Conservation (phyloP, 2,797 vertebrate genomes). For the Schizopygopsis malacanthus region DNA sequence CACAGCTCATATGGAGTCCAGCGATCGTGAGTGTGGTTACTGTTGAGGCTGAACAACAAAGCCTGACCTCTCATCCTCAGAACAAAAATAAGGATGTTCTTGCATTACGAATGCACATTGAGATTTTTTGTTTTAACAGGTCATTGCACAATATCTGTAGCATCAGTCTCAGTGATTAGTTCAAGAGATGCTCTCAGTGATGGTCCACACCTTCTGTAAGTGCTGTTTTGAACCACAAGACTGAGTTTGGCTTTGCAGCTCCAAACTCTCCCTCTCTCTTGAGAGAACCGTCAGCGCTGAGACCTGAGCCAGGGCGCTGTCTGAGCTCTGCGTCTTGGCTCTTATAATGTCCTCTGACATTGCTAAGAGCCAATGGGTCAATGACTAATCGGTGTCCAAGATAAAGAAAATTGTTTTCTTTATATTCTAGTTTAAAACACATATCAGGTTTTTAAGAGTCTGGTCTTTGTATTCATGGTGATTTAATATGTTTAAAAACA, state of each 20-base stretch:
- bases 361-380: background rate
- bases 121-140: background rate
- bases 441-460: background rate
- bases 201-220: constrained; percentile 34
- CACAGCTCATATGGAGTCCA: constrained; percentile 4
- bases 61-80: background rate
- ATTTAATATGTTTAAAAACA: background rate
- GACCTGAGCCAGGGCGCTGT: background rate
- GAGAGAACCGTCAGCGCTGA: background rate
- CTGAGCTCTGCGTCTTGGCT: background rate
- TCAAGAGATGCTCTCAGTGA: constrained; percentile 20
- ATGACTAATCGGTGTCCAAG: background rate
- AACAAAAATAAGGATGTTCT: constrained; percentile 24
- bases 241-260: constrained; percentile 9
- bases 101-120: background rate
- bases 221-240: constrained; percentile 9
- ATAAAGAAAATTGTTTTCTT: background rate
- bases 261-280: constrained; percentile 16
- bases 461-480: background rate
- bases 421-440: background rate
- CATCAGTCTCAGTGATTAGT: background rate
- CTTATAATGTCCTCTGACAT: background rate
- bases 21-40: background rate
- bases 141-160: constrained; percentile 3
- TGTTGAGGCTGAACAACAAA: constrained; percentile 27